phyloP scores from a whole-genome alignment of 2,113 vertebrate species.

The Melozone crissalis region DNA sequence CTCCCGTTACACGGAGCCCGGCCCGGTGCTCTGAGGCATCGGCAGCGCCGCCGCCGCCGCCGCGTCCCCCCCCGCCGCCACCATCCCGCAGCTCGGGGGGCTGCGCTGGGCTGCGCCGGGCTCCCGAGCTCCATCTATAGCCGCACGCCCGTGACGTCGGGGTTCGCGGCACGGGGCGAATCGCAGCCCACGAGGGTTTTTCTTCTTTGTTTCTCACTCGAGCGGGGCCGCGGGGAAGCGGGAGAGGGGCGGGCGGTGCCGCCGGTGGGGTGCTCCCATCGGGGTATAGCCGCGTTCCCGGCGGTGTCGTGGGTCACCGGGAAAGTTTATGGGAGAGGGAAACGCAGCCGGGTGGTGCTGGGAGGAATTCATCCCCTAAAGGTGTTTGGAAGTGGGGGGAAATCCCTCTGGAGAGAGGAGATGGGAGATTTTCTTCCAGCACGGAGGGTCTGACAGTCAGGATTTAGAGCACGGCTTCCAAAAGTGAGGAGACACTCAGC shows the following conservation, averaged over 20 bases:
- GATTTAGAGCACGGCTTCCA: not conserved
- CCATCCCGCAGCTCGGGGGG: slow-evolving; percentile 59
- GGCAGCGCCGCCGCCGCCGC: not conserved
- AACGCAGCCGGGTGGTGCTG: not conserved
- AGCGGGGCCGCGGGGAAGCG: not conserved
- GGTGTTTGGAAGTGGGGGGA: not conserved
- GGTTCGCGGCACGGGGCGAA: slow-evolving; percentile 64
- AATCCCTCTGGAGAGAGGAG: not conserved
- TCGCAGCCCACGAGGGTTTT: slow-evolving; percentile 48
- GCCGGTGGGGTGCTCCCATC: rapidly evolving
- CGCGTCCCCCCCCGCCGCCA: not conserved
- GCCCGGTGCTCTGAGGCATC: not conserved
- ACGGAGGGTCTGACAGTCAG: rapidly evolving
- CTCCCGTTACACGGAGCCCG: not conserved
- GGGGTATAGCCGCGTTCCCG: not conserved
- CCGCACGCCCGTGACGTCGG: slow-evolving; percentile 69
- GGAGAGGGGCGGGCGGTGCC: not conserved
- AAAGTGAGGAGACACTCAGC: not conserved
- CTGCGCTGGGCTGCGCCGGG: slow-evolving; percentile 14
- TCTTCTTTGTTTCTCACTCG: slow-evolving; percentile 66
- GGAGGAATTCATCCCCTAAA: not conserved
- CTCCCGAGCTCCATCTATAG: slow-evolving; percentile 78
- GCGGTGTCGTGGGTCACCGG: not conserved
- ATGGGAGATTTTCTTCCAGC: not conserved
- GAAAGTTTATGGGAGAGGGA: not conserved